phyloP scores from a whole-genome alignment of 1,140 invertebrate genomes.

The Brachionus plicatilis region DNA sequence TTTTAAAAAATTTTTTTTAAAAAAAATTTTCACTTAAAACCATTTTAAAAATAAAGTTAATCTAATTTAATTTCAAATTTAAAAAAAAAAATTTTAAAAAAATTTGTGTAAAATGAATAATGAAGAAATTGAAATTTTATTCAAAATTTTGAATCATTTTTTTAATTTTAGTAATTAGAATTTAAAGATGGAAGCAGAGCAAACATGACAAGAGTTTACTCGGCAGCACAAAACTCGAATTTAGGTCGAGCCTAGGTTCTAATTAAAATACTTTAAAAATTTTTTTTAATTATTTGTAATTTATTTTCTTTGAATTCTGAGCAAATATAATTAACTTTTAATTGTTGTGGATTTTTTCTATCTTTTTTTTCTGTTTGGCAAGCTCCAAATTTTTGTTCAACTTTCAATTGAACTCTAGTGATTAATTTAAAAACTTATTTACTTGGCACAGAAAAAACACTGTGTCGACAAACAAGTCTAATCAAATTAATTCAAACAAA shows the following conservation, averaged over 20 bases:
- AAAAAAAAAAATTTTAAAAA: no score
- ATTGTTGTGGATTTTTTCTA: background rate
- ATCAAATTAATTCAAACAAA: slow-evolving; percentile 15
- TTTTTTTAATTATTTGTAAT: background rate
- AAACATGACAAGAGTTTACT: background rate
- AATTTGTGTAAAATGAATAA: no score
- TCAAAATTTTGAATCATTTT: no score
- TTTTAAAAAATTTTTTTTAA: no score
- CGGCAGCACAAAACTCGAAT: background rate
- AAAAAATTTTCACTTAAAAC: no score
- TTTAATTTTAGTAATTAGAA: no score
- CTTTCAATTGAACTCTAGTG: background rate
- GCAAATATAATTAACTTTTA: background rate
- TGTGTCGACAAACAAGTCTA: background rate
- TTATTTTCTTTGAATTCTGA: background rate
- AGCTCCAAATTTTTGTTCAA: background rate
- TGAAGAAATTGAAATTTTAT: no score
- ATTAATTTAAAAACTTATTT: background rate
- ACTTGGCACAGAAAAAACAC: background rate
- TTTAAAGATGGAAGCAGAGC: no score
- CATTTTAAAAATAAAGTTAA: no score
- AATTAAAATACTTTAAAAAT: background rate
- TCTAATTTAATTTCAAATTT: no score
- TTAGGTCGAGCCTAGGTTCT: background rate
- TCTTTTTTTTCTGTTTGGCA: background rate